These are phyloP conservation scores for Heliornis fulica DNA, from an alignment of 2,113 vertebrate species.

Conservation along the genomic window DNA sequence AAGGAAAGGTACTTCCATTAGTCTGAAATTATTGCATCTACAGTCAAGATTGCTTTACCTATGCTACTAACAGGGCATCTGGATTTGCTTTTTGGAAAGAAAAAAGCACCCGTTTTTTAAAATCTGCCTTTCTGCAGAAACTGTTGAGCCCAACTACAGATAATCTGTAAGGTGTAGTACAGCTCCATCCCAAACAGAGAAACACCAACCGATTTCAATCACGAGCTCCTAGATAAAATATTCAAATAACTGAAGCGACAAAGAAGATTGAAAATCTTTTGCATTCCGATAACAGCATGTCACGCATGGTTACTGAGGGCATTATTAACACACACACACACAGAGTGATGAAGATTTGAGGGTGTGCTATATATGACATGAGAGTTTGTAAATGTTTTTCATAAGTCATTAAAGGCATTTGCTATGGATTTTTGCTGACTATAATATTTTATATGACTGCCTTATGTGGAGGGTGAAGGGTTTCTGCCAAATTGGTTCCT, in stretches of 20 bases:
- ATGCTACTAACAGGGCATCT: background rate
- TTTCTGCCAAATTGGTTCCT: background rate
- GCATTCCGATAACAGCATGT: background rate
- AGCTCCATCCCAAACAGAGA: background rate
- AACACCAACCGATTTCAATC: constrained; percentile 18
- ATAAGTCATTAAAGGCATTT: background rate
- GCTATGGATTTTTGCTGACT: background rate
- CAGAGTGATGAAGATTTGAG: background rate
- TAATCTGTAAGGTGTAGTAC: background rate
- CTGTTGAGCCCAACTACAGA: background rate
- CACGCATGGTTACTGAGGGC: background rate
- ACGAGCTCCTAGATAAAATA: constrained; percentile 3
- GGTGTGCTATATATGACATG: background rate
- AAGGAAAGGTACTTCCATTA: background rate
- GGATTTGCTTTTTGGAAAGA: background rate
- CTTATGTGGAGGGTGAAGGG: background rate
- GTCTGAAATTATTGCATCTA: background rate
- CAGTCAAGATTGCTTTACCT: background rate
- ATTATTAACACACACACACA: background rate
- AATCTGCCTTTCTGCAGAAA: background rate
- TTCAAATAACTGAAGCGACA: constrained; percentile 36
- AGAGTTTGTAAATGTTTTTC: background rate
- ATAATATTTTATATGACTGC: background rate
- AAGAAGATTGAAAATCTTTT: constrained; percentile 1
- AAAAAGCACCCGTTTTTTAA: background rate